Base-by-base conservation (phyloP, 1,140 invertebrate genomes). In the Papilio glaucus region DNA sequence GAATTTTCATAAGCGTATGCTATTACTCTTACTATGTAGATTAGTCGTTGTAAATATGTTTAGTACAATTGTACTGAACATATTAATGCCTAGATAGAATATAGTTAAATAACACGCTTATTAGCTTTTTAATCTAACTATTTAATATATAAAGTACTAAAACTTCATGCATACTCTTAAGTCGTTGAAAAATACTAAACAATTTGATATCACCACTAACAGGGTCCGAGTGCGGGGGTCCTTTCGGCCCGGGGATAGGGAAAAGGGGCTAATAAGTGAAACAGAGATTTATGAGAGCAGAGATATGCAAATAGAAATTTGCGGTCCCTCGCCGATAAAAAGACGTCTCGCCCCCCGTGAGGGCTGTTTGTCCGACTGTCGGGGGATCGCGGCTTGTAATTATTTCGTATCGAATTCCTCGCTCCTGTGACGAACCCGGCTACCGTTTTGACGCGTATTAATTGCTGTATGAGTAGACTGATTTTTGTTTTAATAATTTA, bases 281-380 rank as follows among this genome's bases (percentile, higher is more conserved):
- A 88, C 90, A 83, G 85, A 91, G 90, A 92, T 92, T 92, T 92
- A 91, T 90, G 88, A 87, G 81, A 80, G 79, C 82, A 83, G 83
- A 91, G 90, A 92, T 92, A 92, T 92, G 90, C 89, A 92, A 92
- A 92, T 92, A 91, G 86, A 92, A 92, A 88, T 90, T 89, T 89
- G 85, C 85, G 87, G 87, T 88, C 89, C 89, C 89, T 77, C 73
- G 84, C 80, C 83, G 88, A 87, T 90, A 92, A 92, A 92, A 92
- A 92, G 90, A 91, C 89, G 84, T 76, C n/a, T n/a, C 29, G 29
- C 6, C 79, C 84, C 87, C 82, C 69, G 74, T 76, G 78, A 85
- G 83, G 78, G 72, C 77, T 89, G 87, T 88, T 87, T 86, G 89
- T 84, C 87, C 85, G 88, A 88, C 83, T 87, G 86, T 86, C 85